Evolutionary conservation across 2,888 invertebrate species (phyloP), one percentile per base, ranked within the genome.

Genomic region (Caenorhabditis doughertyi): DNA sequence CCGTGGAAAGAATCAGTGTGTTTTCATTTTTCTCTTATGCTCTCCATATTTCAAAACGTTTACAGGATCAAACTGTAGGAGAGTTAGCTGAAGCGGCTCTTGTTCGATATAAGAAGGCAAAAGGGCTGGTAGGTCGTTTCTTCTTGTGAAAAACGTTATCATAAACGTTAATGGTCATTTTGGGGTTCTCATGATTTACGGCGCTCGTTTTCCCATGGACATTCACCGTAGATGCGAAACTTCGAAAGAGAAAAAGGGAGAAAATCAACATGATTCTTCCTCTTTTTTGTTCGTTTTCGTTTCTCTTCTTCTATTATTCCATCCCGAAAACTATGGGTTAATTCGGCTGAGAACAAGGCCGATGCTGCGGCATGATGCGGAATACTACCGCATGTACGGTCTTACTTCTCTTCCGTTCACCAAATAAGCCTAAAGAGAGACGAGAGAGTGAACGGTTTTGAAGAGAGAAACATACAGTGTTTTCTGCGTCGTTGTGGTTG

Each of bases 31-130:
- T 53, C 18, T n/a, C 16, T 49, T 21, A 21, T 11, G 23, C 18
- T 39, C 18, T 73, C 21, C 23, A 32, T 18, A n/a, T 21, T 29
- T 9, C 29, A 9, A 25, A 44, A 25, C 18, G 1, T 53, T 60
- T 72, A 7, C 55, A 82, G 82, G 67, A 71, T 42, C 49, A 68
- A 25, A 85, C 86, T 18, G 82, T 86, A 9, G 58, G 65, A 9
- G 74, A 86, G 29, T 74, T 86, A 25, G 81, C 81, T n/a, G 79
- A 86, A 11, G 85, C 84, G 0, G 82, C 86, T 18, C 64, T 85
- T 7, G 11, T 64, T 11, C 73, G 86, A 4, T 86, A 82, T 71
- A 84, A 85, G 62, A 81, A 77, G 42, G 84, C 84, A 5, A 72
- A 55, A 23, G 86, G 84, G 65, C 58, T 70, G 73, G 86, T 86